phyloP scores from a whole-genome alignment of 2,113 vertebrate species.

The Psettodes erumei region DNA sequence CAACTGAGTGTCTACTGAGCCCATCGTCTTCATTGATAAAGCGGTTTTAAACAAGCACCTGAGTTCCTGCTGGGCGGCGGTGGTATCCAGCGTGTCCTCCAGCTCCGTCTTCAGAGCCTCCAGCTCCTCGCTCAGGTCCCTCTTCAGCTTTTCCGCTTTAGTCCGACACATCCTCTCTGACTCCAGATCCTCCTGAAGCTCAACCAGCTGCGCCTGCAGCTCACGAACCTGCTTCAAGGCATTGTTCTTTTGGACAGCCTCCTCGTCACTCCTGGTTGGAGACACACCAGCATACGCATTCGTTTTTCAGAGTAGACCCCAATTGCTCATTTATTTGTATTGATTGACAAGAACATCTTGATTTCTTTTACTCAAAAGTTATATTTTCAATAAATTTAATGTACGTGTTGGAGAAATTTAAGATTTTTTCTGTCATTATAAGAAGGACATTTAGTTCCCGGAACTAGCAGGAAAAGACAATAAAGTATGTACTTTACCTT shows the following conservation, averaged over 20 bases:
- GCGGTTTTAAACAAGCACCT: slow-evolving; percentile 80
- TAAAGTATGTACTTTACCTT: no score
- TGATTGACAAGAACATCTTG: no score
- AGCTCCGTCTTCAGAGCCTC: slow-evolving; percentile 97
- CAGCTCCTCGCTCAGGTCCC: slow-evolving; percentile 96
- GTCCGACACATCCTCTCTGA: slow-evolving; percentile 92
- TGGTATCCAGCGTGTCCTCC: slow-evolving; percentile 97
- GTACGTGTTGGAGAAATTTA: no score
- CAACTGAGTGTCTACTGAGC: not conserved
- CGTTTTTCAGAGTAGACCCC: not conserved
- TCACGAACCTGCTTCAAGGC: slow-evolving; percentile 93
- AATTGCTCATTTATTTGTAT: not conserved
- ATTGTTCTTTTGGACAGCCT: slow-evolving; percentile 92
- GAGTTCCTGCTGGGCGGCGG: slow-evolving; percentile 96
- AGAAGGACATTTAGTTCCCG: no score
- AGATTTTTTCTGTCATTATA: no score
- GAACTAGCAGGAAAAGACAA: no score
- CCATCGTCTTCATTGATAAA: not conserved
- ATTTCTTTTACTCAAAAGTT: no score
- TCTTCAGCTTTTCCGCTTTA: slow-evolving; percentile 97
- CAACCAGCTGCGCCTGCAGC: slow-evolving; percentile 94
- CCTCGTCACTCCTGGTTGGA: slow-evolving; percentile 90
- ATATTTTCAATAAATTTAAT: no score
- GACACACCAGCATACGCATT: not conserved
- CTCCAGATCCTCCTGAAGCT: slow-evolving; percentile 96